Conservation (phyloP, 2,888 invertebrate species). For the Drosophila nr. medialis region DNA sequence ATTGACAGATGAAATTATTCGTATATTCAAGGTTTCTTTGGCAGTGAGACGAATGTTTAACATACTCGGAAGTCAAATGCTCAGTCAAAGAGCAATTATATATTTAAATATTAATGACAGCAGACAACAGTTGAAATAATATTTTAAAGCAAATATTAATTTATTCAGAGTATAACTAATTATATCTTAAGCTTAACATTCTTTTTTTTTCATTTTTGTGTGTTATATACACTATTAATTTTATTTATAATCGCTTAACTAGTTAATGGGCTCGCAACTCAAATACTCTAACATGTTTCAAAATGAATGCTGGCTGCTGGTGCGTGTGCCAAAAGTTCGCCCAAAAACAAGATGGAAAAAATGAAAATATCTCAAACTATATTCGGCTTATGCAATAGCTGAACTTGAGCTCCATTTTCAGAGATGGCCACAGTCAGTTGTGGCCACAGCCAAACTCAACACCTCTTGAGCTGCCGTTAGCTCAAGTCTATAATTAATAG, state of each 20-base stretch:
- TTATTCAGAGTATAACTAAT: not conserved
- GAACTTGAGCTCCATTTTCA: slow-evolving; percentile 13
- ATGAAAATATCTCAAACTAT: not conserved
- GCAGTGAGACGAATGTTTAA: not conserved
- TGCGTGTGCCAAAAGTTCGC: slow-evolving; percentile 34
- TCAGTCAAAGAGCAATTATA: not conserved
- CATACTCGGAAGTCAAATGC: not conserved
- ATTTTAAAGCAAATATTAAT: not conserved
- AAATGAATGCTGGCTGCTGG: slow-evolving; percentile 10
- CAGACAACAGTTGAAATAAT: not conserved
- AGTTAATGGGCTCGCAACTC: not conserved
- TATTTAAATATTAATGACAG: not conserved
- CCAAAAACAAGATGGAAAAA: not conserved
- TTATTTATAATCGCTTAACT: not conserved
- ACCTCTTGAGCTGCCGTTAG: slow-evolving; percentile 76
- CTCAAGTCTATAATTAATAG: slow-evolving; percentile 76
- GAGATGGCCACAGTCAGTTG: not conserved
- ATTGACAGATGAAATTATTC: not conserved
- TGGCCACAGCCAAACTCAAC: slow-evolving; percentile 55
- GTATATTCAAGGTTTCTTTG: not conserved
- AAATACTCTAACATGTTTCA: slow-evolving; percentile 18
- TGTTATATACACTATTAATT: not conserved
- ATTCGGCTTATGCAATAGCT: slow-evolving; percentile 9
- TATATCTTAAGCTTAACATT: too few species aligned
- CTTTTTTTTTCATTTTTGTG: not conserved